Base-by-base conservation (phyloP, 2,888 invertebrate species). In the Xanthia togata region DNA sequence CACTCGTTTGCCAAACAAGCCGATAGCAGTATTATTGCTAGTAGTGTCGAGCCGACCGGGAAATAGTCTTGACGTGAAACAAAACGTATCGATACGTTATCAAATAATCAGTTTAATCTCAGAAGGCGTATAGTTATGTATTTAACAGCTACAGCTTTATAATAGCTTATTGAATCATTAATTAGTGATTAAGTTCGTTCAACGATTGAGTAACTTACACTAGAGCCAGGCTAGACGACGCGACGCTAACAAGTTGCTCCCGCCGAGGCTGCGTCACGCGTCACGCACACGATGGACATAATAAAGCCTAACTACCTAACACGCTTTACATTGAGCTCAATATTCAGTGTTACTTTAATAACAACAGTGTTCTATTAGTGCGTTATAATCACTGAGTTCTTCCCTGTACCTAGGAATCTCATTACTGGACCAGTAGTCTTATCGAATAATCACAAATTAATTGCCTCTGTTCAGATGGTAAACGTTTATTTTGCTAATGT, bases 171-270 rank as follows among this genome's bases (percentile, higher is more conserved):
- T 90, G 90, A 89, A 91, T 92, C 88, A 83, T 90, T 92, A 90
- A 89, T 92, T 92, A 91, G 92, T 89, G 88, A 88, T 91, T 93
- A 92, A 93, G 84, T 94, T 94, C 92, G 92, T 93, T 95, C 89
- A 93, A 92, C 88, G 79, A 92, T 92, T 84, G 90, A 90, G 90
- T 91, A 91, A 90, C 91, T 93, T 94, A 89, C 84, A 89, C 91
- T 94, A 94, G 84, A 87, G 81, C 91, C 93, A 93, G 89, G 90
- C 90, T 93, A 94, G 91, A 93, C 91, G 92, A 92, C 90, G 90
- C 88, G 91, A 89, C 91, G 91, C 90, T 91, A 93, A 92, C 93
- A 93, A 92, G 90, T 95, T 94, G 95, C 93, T 95, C 95, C 95
- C 94, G 92, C 90, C 91, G 91, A 92, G 90, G 89, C 91, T 87